Conservation (phyloP, 2,113 vertebrate genomes). For the Dipodomys ordii region DNA sequence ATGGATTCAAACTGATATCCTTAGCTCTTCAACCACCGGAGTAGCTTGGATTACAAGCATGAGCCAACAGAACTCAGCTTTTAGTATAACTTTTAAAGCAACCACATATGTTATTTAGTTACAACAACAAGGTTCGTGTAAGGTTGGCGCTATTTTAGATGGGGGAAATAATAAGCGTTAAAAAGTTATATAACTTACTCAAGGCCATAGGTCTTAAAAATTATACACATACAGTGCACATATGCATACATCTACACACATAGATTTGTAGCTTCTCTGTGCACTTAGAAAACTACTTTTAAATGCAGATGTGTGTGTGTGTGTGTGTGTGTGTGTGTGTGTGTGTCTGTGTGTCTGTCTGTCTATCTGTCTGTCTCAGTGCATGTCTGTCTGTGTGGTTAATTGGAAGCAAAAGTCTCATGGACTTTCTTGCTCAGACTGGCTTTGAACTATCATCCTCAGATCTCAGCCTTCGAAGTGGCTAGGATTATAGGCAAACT, state of each 20-base stretch:
- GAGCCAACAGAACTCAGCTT: too few species aligned
- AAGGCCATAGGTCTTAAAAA: neutral
- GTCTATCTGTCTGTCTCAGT: too few species aligned
- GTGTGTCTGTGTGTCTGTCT: too few species aligned
- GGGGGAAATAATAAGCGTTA: neutral
- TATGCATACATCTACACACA: neutral
- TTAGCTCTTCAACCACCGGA: too few species aligned
- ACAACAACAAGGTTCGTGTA: neutral
- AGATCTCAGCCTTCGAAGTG: too few species aligned
- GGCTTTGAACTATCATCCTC: too few species aligned
- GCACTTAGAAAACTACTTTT: neutral
- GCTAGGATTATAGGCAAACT: neutral
- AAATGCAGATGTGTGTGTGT: neutral
- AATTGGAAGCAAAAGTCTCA: too few species aligned
- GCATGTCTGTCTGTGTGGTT: too few species aligned
- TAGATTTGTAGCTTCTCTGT: neutral
- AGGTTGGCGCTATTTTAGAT: neutral
- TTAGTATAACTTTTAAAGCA: neutral
- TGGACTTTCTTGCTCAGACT: too few species aligned
- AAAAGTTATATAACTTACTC: neutral
- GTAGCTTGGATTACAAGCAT: too few species aligned
- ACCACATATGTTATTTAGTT: neutral
- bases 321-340: too few species aligned
- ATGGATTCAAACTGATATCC: too few species aligned
- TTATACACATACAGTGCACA: neutral